These are phyloP conservation scores for Ariopsis seemanni DNA, from an alignment of 2,113 vertebrate genomes.

Conservation along the genomic window DNA sequence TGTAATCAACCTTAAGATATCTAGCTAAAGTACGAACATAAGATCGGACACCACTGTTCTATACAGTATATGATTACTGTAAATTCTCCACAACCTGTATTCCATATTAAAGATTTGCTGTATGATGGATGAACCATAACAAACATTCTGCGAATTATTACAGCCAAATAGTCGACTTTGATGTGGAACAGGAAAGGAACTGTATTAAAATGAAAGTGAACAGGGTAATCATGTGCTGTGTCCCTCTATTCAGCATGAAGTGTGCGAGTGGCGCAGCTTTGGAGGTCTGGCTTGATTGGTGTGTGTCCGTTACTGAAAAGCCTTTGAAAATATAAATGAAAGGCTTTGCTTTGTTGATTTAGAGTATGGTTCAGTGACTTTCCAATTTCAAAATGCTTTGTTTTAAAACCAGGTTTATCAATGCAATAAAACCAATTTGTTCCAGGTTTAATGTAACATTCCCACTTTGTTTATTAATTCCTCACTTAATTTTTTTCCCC, in stretches of 20 bases:
- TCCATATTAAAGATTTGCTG: not conserved
- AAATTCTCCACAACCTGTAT: not conserved
- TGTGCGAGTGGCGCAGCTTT: not conserved
- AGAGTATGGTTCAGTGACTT: constrained; percentile 15
- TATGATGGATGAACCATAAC: not conserved
- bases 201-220: constrained; percentile 9
- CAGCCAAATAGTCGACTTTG: not conserved
- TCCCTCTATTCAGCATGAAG: constrained; percentile 4
- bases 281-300: constrained; percentile 44
- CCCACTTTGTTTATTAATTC: not conserved
- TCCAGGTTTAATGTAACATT: not conserved
- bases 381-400: not conserved
- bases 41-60: not conserved
- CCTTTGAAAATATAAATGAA: constrained; percentile 51
- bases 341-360: constrained; percentile 43
- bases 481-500: not conserved
- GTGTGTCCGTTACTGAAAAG: constrained; percentile 27
- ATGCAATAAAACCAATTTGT: not conserved
- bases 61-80: not conserved
- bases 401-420: not conserved
- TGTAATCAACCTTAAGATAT: not conserved
- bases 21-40: not conserved
- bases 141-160: not conserved
- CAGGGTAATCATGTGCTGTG: constrained; percentile 15
- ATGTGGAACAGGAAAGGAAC: constrained; percentile 19